Base-by-base conservation (phyloP, 2,797 vertebrate genomes). In the Erpetoichthys calabaricus region DNA sequence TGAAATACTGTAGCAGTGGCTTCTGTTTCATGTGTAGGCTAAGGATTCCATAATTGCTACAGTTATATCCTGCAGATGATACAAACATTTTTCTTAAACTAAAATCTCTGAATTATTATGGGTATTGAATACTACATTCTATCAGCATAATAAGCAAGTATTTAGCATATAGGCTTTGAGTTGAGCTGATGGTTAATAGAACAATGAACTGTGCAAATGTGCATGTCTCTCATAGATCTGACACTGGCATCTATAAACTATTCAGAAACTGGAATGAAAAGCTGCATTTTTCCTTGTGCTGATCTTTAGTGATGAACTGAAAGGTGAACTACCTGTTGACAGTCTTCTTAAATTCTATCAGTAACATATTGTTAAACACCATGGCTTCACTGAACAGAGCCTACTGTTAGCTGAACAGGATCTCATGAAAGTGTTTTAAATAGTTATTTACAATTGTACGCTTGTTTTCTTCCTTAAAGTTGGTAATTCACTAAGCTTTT, bases 241-340 rank as follows among this genome's bases (percentile, higher is more conserved):
- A 42, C 53, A 63, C 68, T 77, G 66, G 62, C 73, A 63, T 76
- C 57, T 64, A 76, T 70, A 79, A 77, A 84, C 77, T 73, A 79
- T 82, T 85, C 72, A 72, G 74, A 73, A 58, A 8, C 72, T 70
- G 64, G 77, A 79, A 78, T 76, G 70, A 75, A 79, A 83, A 83
- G 74, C 76, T 72, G 68, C 67, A 66, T 73, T 77, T 73, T 84
- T 75, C 69, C 69, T 69, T 69, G 65, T 57, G 47, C 67, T 75
- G 76, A 73, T 80, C 78, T 70, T 77, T 61, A 62, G 81, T 64
- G 78, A 73, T 72, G 80, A 85, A 83, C 80, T 79, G 80, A 86
- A 82, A 90, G 83, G 75, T 68, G 85, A 89, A 86, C 83, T 83
- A 85, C 82, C 82, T 84, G 75, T 85, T 89, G 88, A 89, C 88